A percentile compares a stretch with the other conserved stretches of the same genome.
These are phyloP conservation scores for Serripes groenlandicus DNA, from an alignment of 2,888 invertebrate genomes.

Conservation along the genomic window DNA sequence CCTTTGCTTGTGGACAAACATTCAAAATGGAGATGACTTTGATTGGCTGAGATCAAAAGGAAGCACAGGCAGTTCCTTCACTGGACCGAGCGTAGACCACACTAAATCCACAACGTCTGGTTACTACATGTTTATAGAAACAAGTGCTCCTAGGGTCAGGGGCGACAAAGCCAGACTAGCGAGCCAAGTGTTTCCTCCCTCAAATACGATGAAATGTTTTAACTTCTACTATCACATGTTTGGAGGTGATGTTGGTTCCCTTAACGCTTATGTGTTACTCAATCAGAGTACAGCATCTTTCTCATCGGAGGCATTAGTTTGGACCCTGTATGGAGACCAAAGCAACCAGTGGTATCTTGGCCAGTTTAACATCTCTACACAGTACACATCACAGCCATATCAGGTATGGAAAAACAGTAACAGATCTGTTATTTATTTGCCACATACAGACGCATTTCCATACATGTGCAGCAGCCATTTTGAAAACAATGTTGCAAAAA, in stretches of 20 bases:
- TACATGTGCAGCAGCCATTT: too few relatives aligned
- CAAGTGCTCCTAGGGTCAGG: conserved; percentile 68
- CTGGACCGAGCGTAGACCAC: conserved; percentile 81
- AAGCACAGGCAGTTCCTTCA: conserved; percentile 72
- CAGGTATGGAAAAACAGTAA: too few relatives aligned
- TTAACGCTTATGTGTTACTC: conserved; percentile 71
- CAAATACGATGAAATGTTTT: conserved; percentile 67
- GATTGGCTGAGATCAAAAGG: conserved; percentile 82
- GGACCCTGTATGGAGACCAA: conserved; percentile 72
- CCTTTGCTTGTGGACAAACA: conserved; percentile 83
- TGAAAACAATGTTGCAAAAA: too few relatives aligned
- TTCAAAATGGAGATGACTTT: conserved; percentile 78
- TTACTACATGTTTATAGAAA: conserved; percentile 82
- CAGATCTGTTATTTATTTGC: too few relatives aligned
- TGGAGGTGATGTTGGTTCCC: conserved; percentile 75
- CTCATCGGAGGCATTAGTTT: conserved; percentile 73
- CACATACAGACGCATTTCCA: too few relatives aligned
- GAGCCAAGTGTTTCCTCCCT: conserved; percentile 69
- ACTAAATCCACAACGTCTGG: conserved; percentile 70
- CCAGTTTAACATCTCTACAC: conserved; percentile 73
- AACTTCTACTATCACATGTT: conserved; percentile 79
- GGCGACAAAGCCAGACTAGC: conserved; percentile 74
- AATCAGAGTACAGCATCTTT: conserved; percentile 69
- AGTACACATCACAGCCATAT: conserved; percentile 76
- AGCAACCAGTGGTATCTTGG: conserved; percentile 79